A percentile compares a stretch with the other conserved stretches of the same genome.
These are phyloP conservation scores for Rhinoraja longicauda DNA, from an alignment of 2,797 vertebrate genomes.

Conservation along the genomic window DNA sequence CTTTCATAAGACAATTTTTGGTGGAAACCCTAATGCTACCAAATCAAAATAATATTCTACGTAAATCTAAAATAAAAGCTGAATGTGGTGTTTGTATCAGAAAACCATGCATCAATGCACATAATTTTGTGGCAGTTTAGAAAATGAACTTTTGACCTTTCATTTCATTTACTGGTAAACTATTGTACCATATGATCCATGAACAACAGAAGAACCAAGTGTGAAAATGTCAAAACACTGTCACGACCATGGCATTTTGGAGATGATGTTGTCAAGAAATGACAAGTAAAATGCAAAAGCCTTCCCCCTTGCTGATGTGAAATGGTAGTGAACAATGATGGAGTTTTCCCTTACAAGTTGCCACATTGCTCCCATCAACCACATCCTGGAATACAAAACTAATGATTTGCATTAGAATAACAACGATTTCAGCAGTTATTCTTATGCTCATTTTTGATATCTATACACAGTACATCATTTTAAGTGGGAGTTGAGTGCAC, in stretches of 20 bases:
- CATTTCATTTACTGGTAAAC: conserved; percentile 39
- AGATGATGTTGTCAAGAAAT: conserved; percentile 39
- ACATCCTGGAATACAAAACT: conserved; percentile 36
- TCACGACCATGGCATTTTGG: conserved; percentile 36
- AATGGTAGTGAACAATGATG: conserved; percentile 38
- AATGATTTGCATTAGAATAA: conserved; percentile 38
- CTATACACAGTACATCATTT: conserved; percentile 32
- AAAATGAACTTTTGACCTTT: conserved; percentile 37
- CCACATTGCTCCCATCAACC: conserved; percentile 34
- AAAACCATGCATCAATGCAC: conserved; percentile 37
- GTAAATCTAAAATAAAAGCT: conserved; percentile 18
- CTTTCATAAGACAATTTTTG: background rate
- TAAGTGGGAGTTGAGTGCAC: conserved; percentile 26
- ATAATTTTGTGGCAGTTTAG: conserved; percentile 35
- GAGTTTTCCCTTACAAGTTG: conserved; percentile 34
- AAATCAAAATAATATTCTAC: conserved; percentile 5
- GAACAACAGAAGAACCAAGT: conserved; percentile 38
- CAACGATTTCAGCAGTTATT: conserved; percentile 30
- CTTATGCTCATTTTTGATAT: conserved; percentile 36
- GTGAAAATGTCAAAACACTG: conserved; percentile 37
- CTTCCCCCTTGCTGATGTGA: conserved; percentile 19
- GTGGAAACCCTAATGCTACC: background rate
- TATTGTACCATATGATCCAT: conserved; percentile 39
- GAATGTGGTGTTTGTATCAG: background rate
- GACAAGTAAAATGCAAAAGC: conserved; percentile 36